Conservation (phyloP, 2,797 vertebrate species). For the Crenuchus spilurus region DNA sequence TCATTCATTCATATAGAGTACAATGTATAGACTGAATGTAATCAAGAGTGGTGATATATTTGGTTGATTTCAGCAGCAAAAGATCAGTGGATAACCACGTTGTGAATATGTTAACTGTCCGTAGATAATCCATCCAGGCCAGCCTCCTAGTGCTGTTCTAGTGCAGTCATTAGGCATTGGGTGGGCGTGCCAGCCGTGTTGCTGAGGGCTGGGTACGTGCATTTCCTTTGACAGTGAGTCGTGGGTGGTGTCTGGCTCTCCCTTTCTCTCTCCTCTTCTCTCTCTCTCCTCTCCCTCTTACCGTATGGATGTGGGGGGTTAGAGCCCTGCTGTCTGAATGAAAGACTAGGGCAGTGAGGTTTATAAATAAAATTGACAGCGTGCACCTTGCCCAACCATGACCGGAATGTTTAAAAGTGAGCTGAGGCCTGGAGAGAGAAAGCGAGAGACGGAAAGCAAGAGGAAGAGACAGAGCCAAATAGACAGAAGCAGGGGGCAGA, state of each 20-base stretch:
- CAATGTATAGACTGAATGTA: too few relatives aligned
- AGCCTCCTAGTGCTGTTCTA: conserved; percentile 51
- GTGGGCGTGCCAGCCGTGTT: conserved; percentile 62
- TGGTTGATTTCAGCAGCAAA: too few relatives aligned
- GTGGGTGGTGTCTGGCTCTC: conserved; percentile 64
- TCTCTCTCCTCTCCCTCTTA: conserved; percentile 55
- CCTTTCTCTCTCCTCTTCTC: conserved; percentile 55
- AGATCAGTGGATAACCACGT: too few relatives aligned
- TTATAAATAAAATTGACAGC: conserved; percentile 83
- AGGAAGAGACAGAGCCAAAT: background rate
- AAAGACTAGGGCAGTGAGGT: conserved; percentile 72
- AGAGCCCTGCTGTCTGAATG: conserved; percentile 67
- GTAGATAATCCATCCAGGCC: too few relatives aligned
- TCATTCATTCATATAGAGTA: too few relatives aligned
- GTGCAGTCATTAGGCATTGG: conserved; percentile 57
- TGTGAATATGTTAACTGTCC: too few relatives aligned
- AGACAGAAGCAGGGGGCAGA: background rate
- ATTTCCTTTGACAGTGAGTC: conserved; percentile 67
- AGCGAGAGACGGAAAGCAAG: background rate
- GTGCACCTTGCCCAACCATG: conserved; percentile 73
- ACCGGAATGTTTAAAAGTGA: conserved; percentile 77
- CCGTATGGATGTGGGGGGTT: conserved; percentile 49
- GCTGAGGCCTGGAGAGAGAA: conserved; percentile 62
- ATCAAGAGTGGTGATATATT: too few relatives aligned
- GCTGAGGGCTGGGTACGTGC: conserved; percentile 63